These are phyloP conservation scores for Bombycilla garrulus DNA, from an alignment of 2,113 vertebrate species.

Conservation along the genomic window DNA sequence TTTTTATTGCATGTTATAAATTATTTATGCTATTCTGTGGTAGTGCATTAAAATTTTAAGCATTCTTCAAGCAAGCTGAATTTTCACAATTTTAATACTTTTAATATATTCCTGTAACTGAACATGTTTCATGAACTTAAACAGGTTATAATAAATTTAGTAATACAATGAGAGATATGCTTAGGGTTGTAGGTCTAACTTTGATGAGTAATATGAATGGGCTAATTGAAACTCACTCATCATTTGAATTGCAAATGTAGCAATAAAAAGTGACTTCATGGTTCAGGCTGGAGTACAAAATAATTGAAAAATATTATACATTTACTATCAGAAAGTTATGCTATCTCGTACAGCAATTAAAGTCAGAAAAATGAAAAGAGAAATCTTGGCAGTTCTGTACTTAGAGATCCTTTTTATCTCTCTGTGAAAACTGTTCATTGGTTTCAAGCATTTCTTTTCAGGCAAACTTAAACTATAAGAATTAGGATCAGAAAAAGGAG, in stretches of 20 bases:
- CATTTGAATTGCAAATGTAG: background rate
- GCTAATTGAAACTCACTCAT: background rate
- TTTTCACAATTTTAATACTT: background rate
- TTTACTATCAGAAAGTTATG: background rate
- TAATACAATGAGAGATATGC: background rate
- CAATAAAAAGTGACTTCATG: background rate
- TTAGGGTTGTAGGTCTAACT: background rate
- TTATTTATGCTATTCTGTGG: background rate
- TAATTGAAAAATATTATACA: background rate
- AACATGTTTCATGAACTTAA: background rate
- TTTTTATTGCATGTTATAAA: background rate
- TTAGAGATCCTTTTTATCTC: background rate
- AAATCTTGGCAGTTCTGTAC: background rate
- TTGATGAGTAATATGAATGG: background rate
- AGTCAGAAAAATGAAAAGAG: background rate
- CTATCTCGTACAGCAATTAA: background rate
- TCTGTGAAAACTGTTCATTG: background rate
- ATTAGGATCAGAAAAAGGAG: background rate
- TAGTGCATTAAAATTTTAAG: background rate
- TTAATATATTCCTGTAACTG: background rate
- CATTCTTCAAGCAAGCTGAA: background rate
- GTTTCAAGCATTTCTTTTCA: background rate
- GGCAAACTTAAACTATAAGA: background rate
- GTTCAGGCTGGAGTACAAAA: background rate
- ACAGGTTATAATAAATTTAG: background rate